These are phyloP conservation scores for Liparis tanakae DNA, from an alignment of 2,797 vertebrate species.

Conservation along the genomic window DNA sequence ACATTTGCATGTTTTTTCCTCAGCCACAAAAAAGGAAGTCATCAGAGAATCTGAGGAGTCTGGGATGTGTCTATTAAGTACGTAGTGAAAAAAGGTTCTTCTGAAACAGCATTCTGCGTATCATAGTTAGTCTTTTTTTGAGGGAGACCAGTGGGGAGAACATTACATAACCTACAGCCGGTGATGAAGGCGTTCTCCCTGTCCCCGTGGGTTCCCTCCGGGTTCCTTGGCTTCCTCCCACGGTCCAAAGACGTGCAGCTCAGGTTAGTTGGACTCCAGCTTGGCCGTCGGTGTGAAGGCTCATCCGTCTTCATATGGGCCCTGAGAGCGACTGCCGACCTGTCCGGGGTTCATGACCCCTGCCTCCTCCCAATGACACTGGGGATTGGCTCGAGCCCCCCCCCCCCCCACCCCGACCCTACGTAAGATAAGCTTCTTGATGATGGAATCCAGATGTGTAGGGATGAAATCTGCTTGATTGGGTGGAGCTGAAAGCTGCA, in stretches of 20 bases:
- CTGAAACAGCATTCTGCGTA: constrained; percentile 6
- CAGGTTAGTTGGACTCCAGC: too few species aligned
- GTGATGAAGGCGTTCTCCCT: constrained; percentile 35
- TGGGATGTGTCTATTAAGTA: not conserved
- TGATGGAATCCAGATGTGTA: not conserved
- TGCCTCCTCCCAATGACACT: too few species aligned
- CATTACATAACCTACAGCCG: constrained; percentile 35
- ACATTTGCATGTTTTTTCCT: not conserved
- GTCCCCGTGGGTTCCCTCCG: too few species aligned
- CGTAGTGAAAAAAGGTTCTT: not conserved
- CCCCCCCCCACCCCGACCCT: too few species aligned
- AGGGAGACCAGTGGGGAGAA: not conserved
- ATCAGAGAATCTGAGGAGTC: not conserved
- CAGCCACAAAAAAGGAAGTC: not conserved
- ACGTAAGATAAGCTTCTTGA: too few species aligned
- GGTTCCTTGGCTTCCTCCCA: too few species aligned
- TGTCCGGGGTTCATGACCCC: too few species aligned
- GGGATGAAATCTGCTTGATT: constrained; percentile 1
- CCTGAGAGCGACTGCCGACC: too few species aligned
- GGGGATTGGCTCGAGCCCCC: too few species aligned
- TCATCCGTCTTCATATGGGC: too few species aligned
- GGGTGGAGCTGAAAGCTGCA: not conserved
- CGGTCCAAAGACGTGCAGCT: too few species aligned
- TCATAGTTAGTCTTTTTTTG: not conserved
- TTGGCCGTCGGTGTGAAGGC: too few species aligned